Conservation (phyloP, 2,113 vertebrate species). For the Passer domesticus region DNA sequence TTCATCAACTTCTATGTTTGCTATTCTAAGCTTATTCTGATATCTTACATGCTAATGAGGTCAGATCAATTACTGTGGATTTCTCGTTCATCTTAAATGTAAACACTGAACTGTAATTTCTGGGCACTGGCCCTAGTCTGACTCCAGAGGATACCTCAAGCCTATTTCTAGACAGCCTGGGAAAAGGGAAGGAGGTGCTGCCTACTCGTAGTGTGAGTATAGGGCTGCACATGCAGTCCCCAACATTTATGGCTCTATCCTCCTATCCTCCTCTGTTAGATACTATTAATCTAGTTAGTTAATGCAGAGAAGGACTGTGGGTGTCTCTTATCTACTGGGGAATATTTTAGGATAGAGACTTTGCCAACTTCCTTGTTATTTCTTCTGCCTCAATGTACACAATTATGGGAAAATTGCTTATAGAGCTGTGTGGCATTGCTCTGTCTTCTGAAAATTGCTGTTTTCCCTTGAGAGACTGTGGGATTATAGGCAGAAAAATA, state of each 20-base stretch:
- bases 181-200: background rate
- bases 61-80: background rate
- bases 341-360: background rate
- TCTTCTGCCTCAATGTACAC: background rate
- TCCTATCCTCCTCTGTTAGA: background rate
- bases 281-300: background rate
- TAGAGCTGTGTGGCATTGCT: background rate
- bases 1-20: background rate
- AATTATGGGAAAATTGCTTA: background rate
- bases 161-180: background rate
- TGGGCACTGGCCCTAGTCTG: background rate
- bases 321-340: background rate
- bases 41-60: background rate
- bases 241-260: fast-evolving
- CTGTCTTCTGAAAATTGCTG: background rate
- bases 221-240: background rate
- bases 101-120: background rate
- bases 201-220: fast-evolving
- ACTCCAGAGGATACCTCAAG: background rate
- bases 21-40: background rate
- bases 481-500: background rate
- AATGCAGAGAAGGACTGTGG: background rate
- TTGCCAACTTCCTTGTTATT: background rate
- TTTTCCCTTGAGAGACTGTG: background rate
- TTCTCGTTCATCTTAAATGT: background rate